Evolutionary conservation across 2,888 invertebrate species (phyloP).

Genomic region (Ormyrus labotus): DNA sequence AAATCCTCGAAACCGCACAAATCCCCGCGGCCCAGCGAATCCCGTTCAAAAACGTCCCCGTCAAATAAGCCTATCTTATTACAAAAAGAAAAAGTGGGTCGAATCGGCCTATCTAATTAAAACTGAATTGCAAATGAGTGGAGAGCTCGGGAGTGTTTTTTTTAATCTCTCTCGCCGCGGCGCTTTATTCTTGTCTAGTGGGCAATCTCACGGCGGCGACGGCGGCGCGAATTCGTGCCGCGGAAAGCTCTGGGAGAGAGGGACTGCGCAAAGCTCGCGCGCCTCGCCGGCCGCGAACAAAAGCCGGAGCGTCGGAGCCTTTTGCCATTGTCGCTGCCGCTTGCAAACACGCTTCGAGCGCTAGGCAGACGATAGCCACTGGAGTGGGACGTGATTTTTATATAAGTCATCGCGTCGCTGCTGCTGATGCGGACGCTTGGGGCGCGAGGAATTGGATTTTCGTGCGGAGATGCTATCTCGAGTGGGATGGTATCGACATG

Average conservation of each 20-base stretch:
- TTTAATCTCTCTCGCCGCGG: conserved; percentile 37
- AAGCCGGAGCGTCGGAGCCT: conserved; percentile 26
- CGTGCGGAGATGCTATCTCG: too few relatives aligned
- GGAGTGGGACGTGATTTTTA: too few relatives aligned
- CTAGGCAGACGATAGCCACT: too few relatives aligned
- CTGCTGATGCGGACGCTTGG: too few relatives aligned
- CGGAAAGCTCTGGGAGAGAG: conserved; percentile 28
- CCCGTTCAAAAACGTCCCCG: too few relatives aligned
- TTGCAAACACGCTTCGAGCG: neutral
- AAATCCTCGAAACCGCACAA: too few relatives aligned
- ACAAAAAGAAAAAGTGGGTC: too few relatives aligned
- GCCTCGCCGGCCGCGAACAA: conserved; percentile 36
- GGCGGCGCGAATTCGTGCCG: conserved; percentile 14
- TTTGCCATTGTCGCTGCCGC: neutral
- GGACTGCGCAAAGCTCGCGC: conserved; percentile 4
- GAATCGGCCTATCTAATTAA: conserved; percentile 30
- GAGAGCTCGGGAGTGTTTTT: conserved; percentile 3
- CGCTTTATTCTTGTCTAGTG: conserved; percentile 45
- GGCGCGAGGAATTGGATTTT: too few relatives aligned
- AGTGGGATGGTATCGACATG: too few relatives aligned
- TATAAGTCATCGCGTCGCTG: too few relatives aligned
- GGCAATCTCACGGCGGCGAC: conserved; percentile 40
- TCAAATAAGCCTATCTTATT: too few relatives aligned
- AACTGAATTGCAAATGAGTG: conserved; percentile 49
- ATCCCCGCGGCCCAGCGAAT: too few relatives aligned